A percentile compares a stretch with the other conserved stretches of the same genome.
Evolutionary conservation across 2,797 vertebrate species (phyloP).

Genomic region (Anableps anableps): DNA sequence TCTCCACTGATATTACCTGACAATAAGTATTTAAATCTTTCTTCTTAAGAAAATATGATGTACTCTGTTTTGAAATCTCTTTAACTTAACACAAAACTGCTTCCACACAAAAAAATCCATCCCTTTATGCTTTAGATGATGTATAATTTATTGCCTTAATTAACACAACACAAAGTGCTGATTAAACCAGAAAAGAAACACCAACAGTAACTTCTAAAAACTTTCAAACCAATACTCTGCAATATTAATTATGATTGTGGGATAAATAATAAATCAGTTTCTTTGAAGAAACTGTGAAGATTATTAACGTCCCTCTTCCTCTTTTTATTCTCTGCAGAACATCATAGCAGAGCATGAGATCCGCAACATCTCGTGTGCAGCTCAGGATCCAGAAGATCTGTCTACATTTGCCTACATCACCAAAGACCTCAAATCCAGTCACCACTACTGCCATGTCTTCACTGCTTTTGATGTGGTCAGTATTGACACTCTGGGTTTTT

Average conservation of each 20-base stretch:
- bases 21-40: background rate
- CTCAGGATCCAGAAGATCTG: conserved; percentile 98
- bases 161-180: conserved; percentile 42
- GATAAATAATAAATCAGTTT: conserved; percentile 62
- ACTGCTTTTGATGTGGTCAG: conserved; percentile 98
- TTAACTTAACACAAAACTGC: background rate
- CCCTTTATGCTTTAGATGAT: conserved; percentile 26
- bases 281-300: conserved; percentile 36
- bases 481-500: conserved; percentile 30
- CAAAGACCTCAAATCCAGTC: conserved; percentile 99
- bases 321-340: conserved; percentile 80
- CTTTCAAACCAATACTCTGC: conserved; percentile 29
- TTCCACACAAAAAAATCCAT: conserved; percentile 10
- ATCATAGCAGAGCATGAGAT: conserved; percentile 99
- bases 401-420: conserved; percentile 99
- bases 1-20: background rate
- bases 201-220: conserved; percentile 15
- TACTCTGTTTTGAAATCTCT: background rate
- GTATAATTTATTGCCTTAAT: conserved; percentile 46
- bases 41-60: background rate
- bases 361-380: conserved; percentile 98
- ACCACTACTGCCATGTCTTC: conserved; percentile 99
- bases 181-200: conserved; percentile 57
- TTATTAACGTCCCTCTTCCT: conserved; percentile 10
- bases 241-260: conserved; percentile 35